phyloP scores from a whole-genome alignment of 1,140 invertebrate genomes.

The Ylistrum balloti region DNA sequence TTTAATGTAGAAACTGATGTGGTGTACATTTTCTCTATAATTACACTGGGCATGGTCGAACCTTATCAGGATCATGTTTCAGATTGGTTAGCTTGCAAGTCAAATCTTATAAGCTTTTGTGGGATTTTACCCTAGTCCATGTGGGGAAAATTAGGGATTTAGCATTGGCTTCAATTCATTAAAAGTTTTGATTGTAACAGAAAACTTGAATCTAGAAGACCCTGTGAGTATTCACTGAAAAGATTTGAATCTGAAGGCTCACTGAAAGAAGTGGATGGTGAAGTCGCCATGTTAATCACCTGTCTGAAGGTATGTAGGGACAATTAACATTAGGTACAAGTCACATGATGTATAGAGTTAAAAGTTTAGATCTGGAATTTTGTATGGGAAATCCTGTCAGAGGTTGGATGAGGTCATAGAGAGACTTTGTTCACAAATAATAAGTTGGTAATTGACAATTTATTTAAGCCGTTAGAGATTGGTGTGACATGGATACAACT shows the following conservation, averaged over 20 bases:
- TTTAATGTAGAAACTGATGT: background rate
- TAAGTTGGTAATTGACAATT: background rate
- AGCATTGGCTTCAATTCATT: no score
- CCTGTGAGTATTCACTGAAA: no score
- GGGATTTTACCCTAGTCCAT: background rate
- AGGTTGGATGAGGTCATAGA: background rate
- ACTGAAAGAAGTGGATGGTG: no score
- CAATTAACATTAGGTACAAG: background rate
- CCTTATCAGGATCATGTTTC: background rate
- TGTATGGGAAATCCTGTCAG: background rate
- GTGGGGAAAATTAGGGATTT: no score
- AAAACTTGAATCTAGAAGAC: no score
- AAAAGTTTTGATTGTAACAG: no score
- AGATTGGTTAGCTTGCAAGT: constrained; percentile 7
- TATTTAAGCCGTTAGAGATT: background rate
- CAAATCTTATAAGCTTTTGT: background rate
- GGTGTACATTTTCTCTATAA: background rate
- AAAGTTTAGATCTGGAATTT: background rate
- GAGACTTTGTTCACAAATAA: background rate
- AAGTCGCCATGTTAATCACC: no score
- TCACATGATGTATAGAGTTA: background rate
- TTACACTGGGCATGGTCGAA: background rate
- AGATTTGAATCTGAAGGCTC: no score
- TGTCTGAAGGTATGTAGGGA: background rate
- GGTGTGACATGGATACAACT: constrained; percentile 4